Base-by-base conservation (phyloP, 2,888 invertebrate species). In the Temnothorax rugatulus region DNA sequence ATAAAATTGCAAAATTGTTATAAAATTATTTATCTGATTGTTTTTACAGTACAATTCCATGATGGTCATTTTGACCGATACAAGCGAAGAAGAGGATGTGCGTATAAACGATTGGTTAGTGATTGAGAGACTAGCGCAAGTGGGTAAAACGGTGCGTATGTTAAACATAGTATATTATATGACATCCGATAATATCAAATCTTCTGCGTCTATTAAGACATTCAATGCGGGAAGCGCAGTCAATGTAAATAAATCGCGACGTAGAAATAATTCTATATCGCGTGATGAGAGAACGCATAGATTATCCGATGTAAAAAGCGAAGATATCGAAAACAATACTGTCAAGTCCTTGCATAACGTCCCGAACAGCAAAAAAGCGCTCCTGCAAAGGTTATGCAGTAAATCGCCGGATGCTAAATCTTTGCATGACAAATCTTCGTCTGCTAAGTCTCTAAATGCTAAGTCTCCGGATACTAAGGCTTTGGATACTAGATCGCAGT, bases 81-180 rank as follows among this genome's bases (percentile, higher is more conserved):
- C 93, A 13, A 84, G 84, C n/a, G 90, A 85, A 38, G 89, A 90
- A 0, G 90, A 90, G 15, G 94, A 94, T 84, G 74, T 93, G 3
- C 90, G 93, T 54, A 92, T 94, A 38, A 93, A 91, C 76, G 92
- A 94, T 79, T 94, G 93, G 93, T 86, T 94, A 90, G 87, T 93
- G 25, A 85, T 92, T 0, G 84, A 90, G 41, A 90, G 91, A 18
- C 83, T 91, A 15, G 94, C 94, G 2, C 83, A 82, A 61, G 83
- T 82, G 84, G 94, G 93, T 75, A 89, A 86, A 89, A 92, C 92
- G 94, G 94, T 94, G 92, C 88, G 94, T 94, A 94, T 88, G 13
- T 90, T 85, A 69, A 85, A 47, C 4, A 8, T 44, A 21, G 84
- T 82, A 93, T 92, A 89, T 82, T 91, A 89, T 73, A 63, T 83